Conservation (phyloP, 2,797 vertebrate species). For the Halcyon chelicuti region DNA sequence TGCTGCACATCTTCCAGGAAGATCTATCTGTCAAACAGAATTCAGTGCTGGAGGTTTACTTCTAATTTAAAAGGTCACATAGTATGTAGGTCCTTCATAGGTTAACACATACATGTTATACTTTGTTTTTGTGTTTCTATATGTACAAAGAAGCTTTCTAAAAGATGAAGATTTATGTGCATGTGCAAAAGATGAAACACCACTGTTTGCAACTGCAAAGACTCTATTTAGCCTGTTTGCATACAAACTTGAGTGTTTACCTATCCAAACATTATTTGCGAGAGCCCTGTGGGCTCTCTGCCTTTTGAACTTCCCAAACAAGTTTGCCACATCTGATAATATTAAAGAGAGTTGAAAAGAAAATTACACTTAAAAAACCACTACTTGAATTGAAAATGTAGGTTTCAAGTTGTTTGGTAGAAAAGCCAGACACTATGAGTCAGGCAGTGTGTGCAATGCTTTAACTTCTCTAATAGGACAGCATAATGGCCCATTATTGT, state of each 20-base stretch:
- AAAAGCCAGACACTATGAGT: slow-evolving; percentile 72
- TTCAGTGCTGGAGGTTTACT: background rate
- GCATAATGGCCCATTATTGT: slow-evolving; percentile 80
- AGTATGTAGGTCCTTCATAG: background rate
- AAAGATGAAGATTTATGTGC: background rate
- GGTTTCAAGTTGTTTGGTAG: slow-evolving; percentile 55
- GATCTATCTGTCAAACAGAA: background rate
- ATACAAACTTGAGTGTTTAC: background rate
- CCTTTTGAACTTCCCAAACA: background rate
- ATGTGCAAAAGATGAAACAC: background rate
- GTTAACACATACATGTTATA: background rate
- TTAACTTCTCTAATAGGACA: slow-evolving; percentile 81
- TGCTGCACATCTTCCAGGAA: background rate
- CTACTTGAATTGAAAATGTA: slow-evolving; percentile 49
- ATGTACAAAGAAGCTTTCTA: background rate
- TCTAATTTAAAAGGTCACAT: background rate
- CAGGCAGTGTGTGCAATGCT: slow-evolving; percentile 63
- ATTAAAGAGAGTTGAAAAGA: background rate
- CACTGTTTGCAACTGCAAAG: background rate
- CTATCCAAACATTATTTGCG: background rate
- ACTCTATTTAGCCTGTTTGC: background rate
- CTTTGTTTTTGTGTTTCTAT: background rate
- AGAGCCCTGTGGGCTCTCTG: background rate
- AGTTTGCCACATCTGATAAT: background rate
- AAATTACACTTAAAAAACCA: slow-evolving; percentile 29